These are phyloP conservation scores for Halcyon smyrnensis DNA, from an alignment of 2,797 vertebrate species.

Conservation along the genomic window DNA sequence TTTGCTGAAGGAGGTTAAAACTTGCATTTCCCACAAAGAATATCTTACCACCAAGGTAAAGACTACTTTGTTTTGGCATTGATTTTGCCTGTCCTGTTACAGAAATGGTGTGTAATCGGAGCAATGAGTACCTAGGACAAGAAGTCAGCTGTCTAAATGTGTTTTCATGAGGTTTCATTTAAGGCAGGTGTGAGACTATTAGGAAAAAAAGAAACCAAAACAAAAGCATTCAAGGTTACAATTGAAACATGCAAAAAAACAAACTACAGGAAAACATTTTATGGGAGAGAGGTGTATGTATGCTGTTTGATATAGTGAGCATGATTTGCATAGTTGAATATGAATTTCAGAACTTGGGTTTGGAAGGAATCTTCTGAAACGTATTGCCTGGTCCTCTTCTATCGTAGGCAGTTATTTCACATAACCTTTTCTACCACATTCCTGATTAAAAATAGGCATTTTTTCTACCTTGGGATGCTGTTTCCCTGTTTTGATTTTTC, in stretches of 20 bases:
- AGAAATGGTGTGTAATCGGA: not conserved
- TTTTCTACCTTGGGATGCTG: not conserved
- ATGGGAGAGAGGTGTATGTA: not conserved
- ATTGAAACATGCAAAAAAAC: not conserved
- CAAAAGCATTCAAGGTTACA: not conserved
- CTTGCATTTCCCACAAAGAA: not conserved
- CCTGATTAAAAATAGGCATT: not conserved
- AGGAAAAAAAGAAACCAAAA: not conserved
- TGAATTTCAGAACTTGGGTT: not conserved
- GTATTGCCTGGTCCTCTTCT: not conserved
- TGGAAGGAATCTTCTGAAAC: conserved; percentile 9
- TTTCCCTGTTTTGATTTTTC: not conserved
- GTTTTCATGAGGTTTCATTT: not conserved
- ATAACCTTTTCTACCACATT: not conserved
- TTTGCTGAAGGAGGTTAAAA: not conserved
- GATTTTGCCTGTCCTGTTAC: not conserved
- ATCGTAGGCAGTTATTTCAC: not conserved
- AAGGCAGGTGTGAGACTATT: not conserved
- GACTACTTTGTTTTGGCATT: not conserved
- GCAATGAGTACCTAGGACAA: not conserved
- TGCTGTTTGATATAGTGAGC: not conserved
- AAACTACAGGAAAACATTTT: not conserved
- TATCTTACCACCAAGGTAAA: not conserved
- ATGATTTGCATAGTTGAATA: not conserved
- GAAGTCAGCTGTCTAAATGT: not conserved